Conservation (phyloP, 2,797 vertebrate genomes). For the Buphagus erythrorhynchus region DNA sequence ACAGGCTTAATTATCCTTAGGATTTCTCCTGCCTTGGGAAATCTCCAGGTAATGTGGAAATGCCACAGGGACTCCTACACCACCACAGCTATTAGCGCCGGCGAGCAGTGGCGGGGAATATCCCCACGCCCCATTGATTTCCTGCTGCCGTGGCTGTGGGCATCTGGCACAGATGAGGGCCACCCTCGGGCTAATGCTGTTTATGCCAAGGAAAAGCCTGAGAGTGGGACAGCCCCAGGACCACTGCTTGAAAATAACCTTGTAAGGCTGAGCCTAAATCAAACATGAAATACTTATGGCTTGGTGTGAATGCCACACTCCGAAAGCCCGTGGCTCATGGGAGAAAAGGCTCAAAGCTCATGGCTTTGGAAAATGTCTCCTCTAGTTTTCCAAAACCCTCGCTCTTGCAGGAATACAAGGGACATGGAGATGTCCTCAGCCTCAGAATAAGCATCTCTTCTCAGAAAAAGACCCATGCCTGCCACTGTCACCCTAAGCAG, state of each 20-base stretch:
- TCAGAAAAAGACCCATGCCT: neutral
- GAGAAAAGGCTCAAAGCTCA: neutral
- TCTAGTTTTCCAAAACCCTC: neutral
- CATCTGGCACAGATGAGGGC: conserved; percentile 54
- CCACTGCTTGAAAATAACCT: neutral
- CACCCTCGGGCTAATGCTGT: conserved; percentile 6
- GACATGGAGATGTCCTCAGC: neutral
- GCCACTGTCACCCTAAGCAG: neutral
- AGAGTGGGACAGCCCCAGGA: neutral
- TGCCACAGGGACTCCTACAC: conserved; percentile 60
- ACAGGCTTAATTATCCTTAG: conserved; percentile 71
- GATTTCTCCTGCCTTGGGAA: conserved; percentile 69
- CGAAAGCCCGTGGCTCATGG: accelerated
- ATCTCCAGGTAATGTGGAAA: conserved; percentile 71
- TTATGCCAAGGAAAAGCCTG: conserved; percentile 36
- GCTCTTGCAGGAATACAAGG: neutral
- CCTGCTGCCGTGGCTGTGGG: conserved; percentile 56
- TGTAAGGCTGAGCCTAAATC: neutral
- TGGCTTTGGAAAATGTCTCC: accelerated
- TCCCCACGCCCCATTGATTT: conserved; percentile 65
- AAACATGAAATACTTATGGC: neutral
- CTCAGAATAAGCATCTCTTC: neutral
- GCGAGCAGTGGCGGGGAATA: conserved; percentile 4
- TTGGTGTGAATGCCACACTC: neutral
- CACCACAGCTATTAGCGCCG: conserved; percentile 39